Percentiles rank a stretch among this genome's conserved stretches.
phyloP scores from a whole-genome alignment of 2,113 vertebrate genomes.

The Bubo blakistoni region DNA sequence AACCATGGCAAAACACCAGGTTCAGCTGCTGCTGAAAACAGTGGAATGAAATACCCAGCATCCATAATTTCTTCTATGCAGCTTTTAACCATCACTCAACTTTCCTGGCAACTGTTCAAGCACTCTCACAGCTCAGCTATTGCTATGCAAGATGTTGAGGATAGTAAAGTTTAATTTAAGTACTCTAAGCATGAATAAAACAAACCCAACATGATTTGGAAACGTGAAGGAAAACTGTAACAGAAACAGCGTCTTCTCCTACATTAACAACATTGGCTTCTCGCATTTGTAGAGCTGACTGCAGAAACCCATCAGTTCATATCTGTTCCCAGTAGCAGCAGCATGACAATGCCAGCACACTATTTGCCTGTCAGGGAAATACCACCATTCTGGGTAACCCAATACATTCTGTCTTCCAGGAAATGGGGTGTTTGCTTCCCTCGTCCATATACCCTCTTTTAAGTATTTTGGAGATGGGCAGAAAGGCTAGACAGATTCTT shows the following conservation, averaged over 20 bases:
- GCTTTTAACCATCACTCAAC: neutral
- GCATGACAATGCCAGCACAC: neutral
- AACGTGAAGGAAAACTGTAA: neutral
- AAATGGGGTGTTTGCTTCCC: neutral
- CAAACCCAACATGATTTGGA: neutral
- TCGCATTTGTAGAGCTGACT: neutral
- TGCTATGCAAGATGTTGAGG: neutral
- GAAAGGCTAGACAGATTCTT: neutral
- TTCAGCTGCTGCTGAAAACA: neutral
- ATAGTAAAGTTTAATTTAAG: neutral
- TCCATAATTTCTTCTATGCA: neutral
- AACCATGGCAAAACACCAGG: neutral
- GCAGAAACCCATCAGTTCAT: neutral
- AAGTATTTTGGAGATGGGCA: neutral
- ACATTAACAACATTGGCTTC: neutral
- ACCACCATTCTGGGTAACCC: neutral
- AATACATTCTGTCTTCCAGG: neutral
- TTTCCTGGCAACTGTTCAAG: neutral
- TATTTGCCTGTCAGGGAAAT: neutral
- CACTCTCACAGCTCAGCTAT: neutral
- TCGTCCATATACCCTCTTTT: neutral
- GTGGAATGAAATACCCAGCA: neutral
- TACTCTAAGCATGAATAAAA: neutral
- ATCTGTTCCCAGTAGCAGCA: neutral
- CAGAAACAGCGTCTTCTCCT: neutral